Evolutionary conservation across 2,797 vertebrate genomes (phyloP).

Genomic region (Poeciliopsis paucimaculata): DNA sequence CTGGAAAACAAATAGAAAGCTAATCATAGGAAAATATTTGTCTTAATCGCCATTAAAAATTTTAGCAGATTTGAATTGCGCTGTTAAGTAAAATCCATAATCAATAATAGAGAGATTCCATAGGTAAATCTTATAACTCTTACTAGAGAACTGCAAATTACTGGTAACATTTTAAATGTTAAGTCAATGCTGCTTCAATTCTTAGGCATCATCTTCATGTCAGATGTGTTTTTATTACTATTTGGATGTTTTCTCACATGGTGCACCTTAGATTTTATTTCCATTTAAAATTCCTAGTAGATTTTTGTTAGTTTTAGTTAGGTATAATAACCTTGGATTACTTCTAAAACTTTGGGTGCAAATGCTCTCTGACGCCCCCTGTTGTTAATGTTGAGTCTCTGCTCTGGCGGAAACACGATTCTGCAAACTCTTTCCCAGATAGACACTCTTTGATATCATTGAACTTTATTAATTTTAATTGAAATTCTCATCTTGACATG

Average conservation of each 20-base stretch:
- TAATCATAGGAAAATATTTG: not conserved
- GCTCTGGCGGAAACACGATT: too few relatives aligned
- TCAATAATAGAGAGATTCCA: not conserved
- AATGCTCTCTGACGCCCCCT: too few relatives aligned
- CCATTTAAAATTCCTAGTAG: too few relatives aligned
- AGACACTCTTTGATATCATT: too few relatives aligned
- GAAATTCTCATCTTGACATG: too few relatives aligned
- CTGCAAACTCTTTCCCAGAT: too few relatives aligned
- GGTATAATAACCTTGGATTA: too few relatives aligned
- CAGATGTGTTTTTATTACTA: not conserved
- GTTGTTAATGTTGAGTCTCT: too few relatives aligned
- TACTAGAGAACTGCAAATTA: not conserved
- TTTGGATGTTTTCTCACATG: not conserved
- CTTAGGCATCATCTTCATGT: not conserved
- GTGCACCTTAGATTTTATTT: not conserved
- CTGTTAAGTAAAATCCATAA: not conserved
- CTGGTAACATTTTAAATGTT: not conserved
- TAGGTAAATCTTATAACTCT: not conserved
- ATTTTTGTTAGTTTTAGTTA: too few relatives aligned
- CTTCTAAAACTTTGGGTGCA: too few relatives aligned
- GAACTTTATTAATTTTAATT: too few relatives aligned
- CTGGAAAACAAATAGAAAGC: not conserved
- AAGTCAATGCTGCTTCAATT: not conserved
- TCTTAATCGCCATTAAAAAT: not conserved
- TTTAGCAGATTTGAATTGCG: not conserved